Conservation (phyloP, 2,888 invertebrate genomes). For the Silvanus unidentatus region DNA sequence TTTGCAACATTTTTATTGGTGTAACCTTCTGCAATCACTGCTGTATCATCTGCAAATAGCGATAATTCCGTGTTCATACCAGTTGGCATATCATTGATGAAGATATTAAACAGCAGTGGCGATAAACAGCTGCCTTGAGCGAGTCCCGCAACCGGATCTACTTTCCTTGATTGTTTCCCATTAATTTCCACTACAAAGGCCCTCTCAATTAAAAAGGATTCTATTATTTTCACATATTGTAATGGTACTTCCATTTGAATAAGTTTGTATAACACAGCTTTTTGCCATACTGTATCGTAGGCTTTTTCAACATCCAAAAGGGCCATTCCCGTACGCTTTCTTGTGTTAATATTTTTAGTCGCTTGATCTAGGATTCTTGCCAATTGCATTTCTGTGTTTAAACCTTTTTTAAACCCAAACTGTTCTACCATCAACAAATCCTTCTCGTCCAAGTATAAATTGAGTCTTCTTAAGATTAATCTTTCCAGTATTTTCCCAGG, state of each 20-base stretch:
- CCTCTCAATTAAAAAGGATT: no score
- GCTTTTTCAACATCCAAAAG: slow-evolving; percentile 5
- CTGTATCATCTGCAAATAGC: background rate
- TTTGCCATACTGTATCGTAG: slow-evolving; percentile 6
- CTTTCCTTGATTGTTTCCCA: no score
- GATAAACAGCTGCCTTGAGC: background rate
- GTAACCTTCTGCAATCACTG: no score
- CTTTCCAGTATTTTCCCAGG: no score
- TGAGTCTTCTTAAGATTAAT: no score
- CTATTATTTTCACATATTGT: no score
- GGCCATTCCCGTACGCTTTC: background rate
- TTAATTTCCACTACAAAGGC: no score
- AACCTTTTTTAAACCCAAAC: background rate
- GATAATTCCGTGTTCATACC: background rate
- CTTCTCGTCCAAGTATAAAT: background rate
- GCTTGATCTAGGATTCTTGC: background rate
- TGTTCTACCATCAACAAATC: background rate
- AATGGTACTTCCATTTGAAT: slow-evolving; percentile 3
- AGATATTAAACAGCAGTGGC: slow-evolving; percentile 2
- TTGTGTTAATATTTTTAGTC: slow-evolving; percentile 2
- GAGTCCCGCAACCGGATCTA: no score
- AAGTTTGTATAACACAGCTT: background rate
- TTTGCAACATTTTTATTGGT: no score
- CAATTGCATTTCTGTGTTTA: slow-evolving; percentile 1
- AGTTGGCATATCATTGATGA: slow-evolving; percentile 3